phyloP scores from a whole-genome alignment of 2,113 vertebrate species.

The Psophia crepitans region DNA sequence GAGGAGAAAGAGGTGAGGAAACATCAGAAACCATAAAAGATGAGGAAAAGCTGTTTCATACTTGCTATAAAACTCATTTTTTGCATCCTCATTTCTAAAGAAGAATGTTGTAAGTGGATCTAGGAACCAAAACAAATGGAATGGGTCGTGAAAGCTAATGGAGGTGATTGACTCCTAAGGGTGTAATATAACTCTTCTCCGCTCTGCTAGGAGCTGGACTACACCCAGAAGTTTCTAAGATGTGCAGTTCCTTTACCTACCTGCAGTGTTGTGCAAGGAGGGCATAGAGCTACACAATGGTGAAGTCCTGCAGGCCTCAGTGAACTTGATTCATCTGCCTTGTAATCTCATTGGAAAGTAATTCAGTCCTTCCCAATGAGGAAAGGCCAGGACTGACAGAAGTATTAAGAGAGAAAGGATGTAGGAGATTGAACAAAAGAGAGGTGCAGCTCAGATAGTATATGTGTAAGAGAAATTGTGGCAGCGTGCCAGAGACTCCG shows the following conservation, averaged over 20 bases:
- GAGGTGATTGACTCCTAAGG: not conserved
- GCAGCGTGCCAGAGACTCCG: not conserved
- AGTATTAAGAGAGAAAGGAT: not conserved
- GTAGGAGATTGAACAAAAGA: not conserved
- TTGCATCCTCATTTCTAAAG: not conserved
- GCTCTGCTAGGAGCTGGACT: not conserved
- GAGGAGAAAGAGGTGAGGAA: not conserved
- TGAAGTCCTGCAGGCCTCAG: not conserved
- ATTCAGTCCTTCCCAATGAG: not conserved
- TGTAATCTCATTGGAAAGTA: not conserved
- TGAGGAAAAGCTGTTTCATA: not conserved
- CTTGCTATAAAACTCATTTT: not conserved
- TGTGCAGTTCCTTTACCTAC: not conserved
- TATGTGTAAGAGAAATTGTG: not conserved
- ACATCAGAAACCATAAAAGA: not conserved
- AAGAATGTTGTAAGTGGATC: not conserved
- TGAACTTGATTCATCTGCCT: not conserved
- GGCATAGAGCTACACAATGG: not conserved
- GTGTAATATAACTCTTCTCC: not conserved
- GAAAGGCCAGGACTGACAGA: not conserved
- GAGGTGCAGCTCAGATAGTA: not conserved
- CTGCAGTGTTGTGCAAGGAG: not conserved
- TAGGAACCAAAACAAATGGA: not conserved
- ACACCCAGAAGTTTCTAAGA: not conserved
- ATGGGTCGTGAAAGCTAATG: not conserved